Base-by-base conservation (phyloP, 2,797 vertebrate species). In the Gymnothorax javanicus region DNA sequence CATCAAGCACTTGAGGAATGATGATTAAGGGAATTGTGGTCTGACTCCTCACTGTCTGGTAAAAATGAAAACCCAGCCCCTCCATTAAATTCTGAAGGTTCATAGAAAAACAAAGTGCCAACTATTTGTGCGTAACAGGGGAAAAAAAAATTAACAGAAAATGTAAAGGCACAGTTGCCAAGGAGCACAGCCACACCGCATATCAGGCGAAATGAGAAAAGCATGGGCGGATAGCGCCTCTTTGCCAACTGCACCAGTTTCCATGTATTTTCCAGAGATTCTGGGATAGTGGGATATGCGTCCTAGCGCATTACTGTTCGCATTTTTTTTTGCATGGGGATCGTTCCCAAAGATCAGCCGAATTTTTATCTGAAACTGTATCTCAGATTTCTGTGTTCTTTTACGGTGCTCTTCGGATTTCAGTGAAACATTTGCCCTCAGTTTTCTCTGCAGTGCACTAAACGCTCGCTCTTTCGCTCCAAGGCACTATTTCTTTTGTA, bases 21-120 rank as follows among this genome's bases (percentile, higher is more conserved):
- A 75, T 20, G 71, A 85, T 59, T 56, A 77, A 20, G 54, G 64
- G 12, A 71, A 71, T 9, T 85, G 23, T 50, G 73, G 67, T 67
- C 56, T 73, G 52, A 85, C 59, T 33, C 50, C 9, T 23, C 13
- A 54, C 64, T 58, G 33, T 54, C 64, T 54, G 67, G 84, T 52
- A 60, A 64, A 43, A 23, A 84, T 84, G n/a, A 69, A 73, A 71
- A 25, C 54, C 50, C 84, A 13, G 84, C 60, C 54, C 62, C 33
- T 71, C 20, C 69, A 71, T 85, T 69, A 71, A 69, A 56, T 62
- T 43, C 25, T 23, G 17, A 75, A 17, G 64, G 64, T 85, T 85
- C 83, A 84, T 20, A 69, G 67, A 75, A 75, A 75, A 43, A 75
- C 17, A 75, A 27, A 27, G n/a, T 27, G n/a, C 33, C 69, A 71